These are phyloP conservation scores for cattle (Bos taurus) DNA, from an alignment of 2,113 vertebrate genomes.

Conservation along the genomic window ARS-UCD2.0 NC_037336.1:52460001-52460500, in stretches of 20 bases:
- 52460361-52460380: background rate
- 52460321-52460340: background rate
- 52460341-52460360: background rate
- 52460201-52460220: background rate
- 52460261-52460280: conserved; percentile 1
- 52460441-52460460: background rate
- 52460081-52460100: background rate
- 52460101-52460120: background rate
- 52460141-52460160: background rate
- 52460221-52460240: background rate
- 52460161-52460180: background rate
- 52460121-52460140: background rate
- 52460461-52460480: background rate
- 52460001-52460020: background rate
- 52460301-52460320: conserved; percentile 11
- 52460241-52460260: background rate
- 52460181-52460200: background rate
- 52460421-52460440: background rate
- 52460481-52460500: background rate
- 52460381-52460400: background rate
- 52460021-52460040: background rate
- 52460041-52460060: background rate
- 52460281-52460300: background rate
- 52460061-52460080: background rate
- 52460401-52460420: background rate